Base-by-base conservation (phyloP, 2,888 invertebrate species). In the Stegophylla sp. region DNA sequence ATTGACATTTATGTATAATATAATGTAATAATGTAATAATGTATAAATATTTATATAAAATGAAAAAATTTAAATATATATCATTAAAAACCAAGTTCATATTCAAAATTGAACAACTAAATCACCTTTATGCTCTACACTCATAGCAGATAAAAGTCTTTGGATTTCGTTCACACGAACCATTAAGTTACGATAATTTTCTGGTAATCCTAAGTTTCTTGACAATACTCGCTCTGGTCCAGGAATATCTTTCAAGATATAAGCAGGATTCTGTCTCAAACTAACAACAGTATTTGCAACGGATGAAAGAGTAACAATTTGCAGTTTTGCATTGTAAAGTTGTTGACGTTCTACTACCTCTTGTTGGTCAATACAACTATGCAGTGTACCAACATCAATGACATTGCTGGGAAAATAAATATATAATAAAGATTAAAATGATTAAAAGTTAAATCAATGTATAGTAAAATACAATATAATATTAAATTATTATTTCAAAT, bases 381-480 rank as follows among this genome's bases (percentile, higher is more conserved):
- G 96, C 84, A 95, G 89, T 3, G 96, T 94, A 73, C 94, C 93
- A n/a, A 96, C 95, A 88, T 96, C 96, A 85, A 96, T 96, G 82
- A 96, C 95, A 88, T 95, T 95, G 82, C 95, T 95, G 87, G 12
- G 88, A 87, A 83, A 48, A 81, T 81, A 83, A 7, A 59, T 85
- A 83, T 75, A 82, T 82, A 76, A 74, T 34, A 34, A 5, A 34
- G 34, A 34, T 34, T 79, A 82, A 56, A 51, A 51, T 2, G 53
- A 51, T 17, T 17, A 45, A 77, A 23, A 20, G 1, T 56, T 53
- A 10, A 56, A 56, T 10, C 2, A 10, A 23, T 20, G 9, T 20
- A 3, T 23, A 9, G 41, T 17, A 41, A 10, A 13, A 12, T 26
- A 72, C 43, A 63, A 61, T 66, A 41, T 63, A 82, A 28, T 53